Base-by-base conservation (phyloP, 2,888 invertebrate genomes). In the Ceraclea dissimilis region DNA sequence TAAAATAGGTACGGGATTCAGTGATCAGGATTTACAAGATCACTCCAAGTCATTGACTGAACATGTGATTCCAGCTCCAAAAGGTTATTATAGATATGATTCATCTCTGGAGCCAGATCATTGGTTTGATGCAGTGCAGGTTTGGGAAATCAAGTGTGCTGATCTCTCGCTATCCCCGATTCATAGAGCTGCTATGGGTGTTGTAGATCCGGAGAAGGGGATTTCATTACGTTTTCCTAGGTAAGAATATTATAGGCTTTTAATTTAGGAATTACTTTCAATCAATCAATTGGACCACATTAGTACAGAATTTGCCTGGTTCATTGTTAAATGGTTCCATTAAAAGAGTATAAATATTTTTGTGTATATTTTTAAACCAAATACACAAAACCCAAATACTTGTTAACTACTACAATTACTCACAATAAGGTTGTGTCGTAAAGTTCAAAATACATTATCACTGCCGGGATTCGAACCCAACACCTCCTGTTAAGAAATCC, bases 71-170 rank as follows among this genome's bases (percentile, higher is more conserved):
- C 74, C 82, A 0, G 76, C 78, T 33, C 85, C 94, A 0, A 87
- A 87, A 68, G 80, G 84, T 0, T 94, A 95, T 68, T 93, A 90
- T 67, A 76, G 81, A 49, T 95, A 78, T 70, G 93, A 94, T 70
- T 63, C 71, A 0, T 74, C 80, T 6, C 82, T 88, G 64, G 76
- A 80, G 65, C 89, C 95, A 1, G 95, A 96, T 76, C 88, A 85
- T 67, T 96, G 96, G 95, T 86, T 96, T 69, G 84, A 85, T 63
- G 82, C 93, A 2, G 83, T 83, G 16, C 82, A 86, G 71, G 95
- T 99, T 56, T 96, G 95, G 94, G 97, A 97, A 79, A 84, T 97
- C 54, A 94, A 96, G 70, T 94, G 95, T 71, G 98, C 98, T 0
- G 98, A 99, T 80, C 80, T 99, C 57, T 97, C 97, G 5, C 81